A percentile compares a stretch with the other conserved stretches of the same genome.
Evolutionary conservation across 37 sponge, comb jelly and placozoan species (phyloP).

Genomic region (Amphimedon queenslandica): DNA sequence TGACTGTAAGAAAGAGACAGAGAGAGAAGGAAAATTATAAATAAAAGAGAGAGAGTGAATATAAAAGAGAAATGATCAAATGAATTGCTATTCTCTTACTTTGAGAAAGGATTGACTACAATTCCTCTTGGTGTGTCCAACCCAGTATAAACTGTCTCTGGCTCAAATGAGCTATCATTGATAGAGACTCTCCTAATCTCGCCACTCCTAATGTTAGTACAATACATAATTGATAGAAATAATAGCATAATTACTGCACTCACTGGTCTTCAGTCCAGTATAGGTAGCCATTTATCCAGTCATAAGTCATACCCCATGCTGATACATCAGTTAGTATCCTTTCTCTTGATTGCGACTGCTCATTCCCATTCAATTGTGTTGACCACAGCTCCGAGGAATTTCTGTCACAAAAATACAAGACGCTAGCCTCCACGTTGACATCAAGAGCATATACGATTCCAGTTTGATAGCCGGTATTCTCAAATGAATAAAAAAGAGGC

Average conservation of each 20-base stretch:
- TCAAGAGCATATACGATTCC: constrained; percentile 63
- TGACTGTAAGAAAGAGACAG: not conserved
- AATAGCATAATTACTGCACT: constrained; percentile 10
- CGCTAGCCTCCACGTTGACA: constrained; percentile 16
- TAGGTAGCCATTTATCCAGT: constrained; percentile 29
- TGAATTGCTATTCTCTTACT: constrained; percentile 7
- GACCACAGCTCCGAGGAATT: constrained; percentile 18
- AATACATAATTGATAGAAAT: not conserved
- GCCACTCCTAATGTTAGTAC: no score
- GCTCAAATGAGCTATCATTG: not conserved
- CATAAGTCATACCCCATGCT: constrained; percentile 44
- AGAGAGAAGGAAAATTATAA: not conserved
- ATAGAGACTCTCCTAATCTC: constrained; percentile 4
- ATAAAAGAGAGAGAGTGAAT: not conserved
- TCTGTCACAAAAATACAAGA: constrained; percentile 49
- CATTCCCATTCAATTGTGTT: constrained; percentile 16
- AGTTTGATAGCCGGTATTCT: not conserved
- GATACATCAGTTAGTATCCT: constrained; percentile 2
- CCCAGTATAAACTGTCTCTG: constrained; percentile 8
- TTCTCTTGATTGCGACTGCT: constrained; percentile 18
- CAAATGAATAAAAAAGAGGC: no score
- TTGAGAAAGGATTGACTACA: constrained; percentile 33
- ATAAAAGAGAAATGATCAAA: not conserved
- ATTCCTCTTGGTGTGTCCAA: constrained; percentile 26
- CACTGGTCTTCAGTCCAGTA: constrained; percentile 68